Evolutionary conservation across 2,797 vertebrate species (phyloP), one percentile per base, ranked within the genome.

Genomic region (Pipistrellus pygmaeus): DNA sequence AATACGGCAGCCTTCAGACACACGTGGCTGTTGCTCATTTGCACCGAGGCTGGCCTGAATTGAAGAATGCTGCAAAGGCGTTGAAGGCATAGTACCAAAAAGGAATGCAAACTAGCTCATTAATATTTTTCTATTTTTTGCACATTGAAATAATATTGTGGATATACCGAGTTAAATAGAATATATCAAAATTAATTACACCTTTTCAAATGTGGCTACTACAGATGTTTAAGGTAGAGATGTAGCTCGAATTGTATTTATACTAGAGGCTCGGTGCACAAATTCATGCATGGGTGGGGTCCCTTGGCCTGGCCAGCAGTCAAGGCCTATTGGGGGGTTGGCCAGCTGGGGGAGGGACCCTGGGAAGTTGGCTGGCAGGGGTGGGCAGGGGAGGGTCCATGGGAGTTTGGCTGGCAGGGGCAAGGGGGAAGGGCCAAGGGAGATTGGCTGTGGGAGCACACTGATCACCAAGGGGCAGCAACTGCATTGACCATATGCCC

Each of bases 101-200:
- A 57, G 69, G 3, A 71, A 64, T 14, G 13, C 55, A 73, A 90
- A 83, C 41, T 84, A 57, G 18, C 53, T 48, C 6, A 5, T 60
- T 77, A 57, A 94, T 68, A 85, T 84, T 87, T 92, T 84, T 76
- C 82, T 38, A 62, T 27, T 76, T 84, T 69, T 85, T 82, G 53
- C 27, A 89, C 51, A 57, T 13, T 75, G 30, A 86, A 92, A 66
- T 81, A 83, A 62, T 44, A 64, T 41, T 64, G 81, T 84, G 27
- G 17, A 53, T 93, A 73, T 66, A 44, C 2, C 62, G 69, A 62
- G n/a, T 46, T 87, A 96, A 60, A 76, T 91, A 76, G 91, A 60
- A 60, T n/a, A 25, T 23, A 38, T 32, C 6, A 81, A 93, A 85
- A 48, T 83, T 75, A 80, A 96, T 18, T 25, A 46, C 13, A 69